These are phyloP conservation scores for Penaeus vannamei DNA, from an alignment of 1,140 invertebrate genomes.

Conservation along the genomic window DNA sequence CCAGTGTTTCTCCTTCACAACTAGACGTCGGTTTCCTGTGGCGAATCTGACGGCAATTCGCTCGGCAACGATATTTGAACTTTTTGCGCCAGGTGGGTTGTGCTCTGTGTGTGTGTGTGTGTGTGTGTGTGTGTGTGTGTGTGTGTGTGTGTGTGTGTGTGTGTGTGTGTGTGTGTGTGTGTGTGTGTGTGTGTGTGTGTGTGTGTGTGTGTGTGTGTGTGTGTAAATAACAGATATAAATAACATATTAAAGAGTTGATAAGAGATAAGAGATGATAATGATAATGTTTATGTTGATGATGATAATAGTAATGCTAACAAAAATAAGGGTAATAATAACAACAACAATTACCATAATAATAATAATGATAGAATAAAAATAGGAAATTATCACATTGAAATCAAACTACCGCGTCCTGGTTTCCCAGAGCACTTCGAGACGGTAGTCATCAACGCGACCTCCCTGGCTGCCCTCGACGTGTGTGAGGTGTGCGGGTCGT, in stretches of 20 bases:
- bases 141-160: no score
- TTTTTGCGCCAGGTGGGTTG: conserved; percentile 70
- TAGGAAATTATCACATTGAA: neutral
- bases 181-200: no score
- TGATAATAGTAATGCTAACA: no score
- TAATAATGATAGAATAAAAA: neutral
- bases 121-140: neutral
- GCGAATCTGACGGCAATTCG: conserved; percentile 77
- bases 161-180: no score
- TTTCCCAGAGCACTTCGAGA: conserved; percentile 76
- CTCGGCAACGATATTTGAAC: conserved; percentile 76
- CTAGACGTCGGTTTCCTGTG: conserved; percentile 76
- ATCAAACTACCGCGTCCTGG: no score
- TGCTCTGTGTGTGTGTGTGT: neutral
- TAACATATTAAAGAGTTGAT: no score
- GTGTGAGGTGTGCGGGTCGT: conserved; percentile 79
- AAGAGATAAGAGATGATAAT: no score
- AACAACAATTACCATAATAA: no score
- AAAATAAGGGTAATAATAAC: no score
- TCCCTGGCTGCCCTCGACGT: conserved; percentile 76
- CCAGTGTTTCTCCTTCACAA: conserved; percentile 57
- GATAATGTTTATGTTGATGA: no score
- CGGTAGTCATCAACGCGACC: conserved; percentile 75
- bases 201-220: no score
- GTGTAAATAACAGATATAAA: no score